Evolutionary conservation across 2,888 invertebrate species (phyloP), one percentile per base, ranked within the genome.

Genomic region (Acholoe squamosa): DNA sequence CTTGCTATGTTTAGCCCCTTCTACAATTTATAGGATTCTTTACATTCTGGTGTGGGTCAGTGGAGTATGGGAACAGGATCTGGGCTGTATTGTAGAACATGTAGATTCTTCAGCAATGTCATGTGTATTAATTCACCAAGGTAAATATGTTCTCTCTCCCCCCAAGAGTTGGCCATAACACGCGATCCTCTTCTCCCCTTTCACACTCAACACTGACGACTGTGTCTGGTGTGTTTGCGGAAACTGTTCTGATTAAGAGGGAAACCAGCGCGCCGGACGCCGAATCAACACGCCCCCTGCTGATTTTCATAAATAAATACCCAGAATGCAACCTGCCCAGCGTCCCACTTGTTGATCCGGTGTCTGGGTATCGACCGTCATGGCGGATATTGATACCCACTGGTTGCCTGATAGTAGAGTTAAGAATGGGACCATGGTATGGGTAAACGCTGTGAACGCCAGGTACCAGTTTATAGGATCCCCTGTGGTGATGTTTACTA

Each of bases 281-380:
- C 86, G 86, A 54, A 86, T 54, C 86, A 86, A 86, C 86, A 86
- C 1, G 54, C 25, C 86, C 52, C 86, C 52, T 86, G 86, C 86
- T 86, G 86, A 86, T 86, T 28, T 54, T 16, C 86, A 52, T 86
- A 86, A 86, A 86, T 86, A 86, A 86, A 86, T 86, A 56, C 54
- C 86, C 86, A 86, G 86, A 86, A 56, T 54, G 52, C 52, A 28
- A 28, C 28, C 16, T 86, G 52, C 25, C 54, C 54, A 54, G 86
- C 56, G 56, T 54, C 31, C 86, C 86, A 86, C 86, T 86, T 86
- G 86, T 86, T 86, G 86, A 86, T 86, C 86, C 80, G 80, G 43
- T 12, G 80, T 25, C 80, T 80, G 80, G 80, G 80, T 80, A 34
- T 43, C 80, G 80, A 25, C 43, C 80, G n/a, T 33, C 80, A 43